phyloP scores from a whole-genome alignment of 1,140 invertebrate species.

The Eufriesea mexicana region DNA sequence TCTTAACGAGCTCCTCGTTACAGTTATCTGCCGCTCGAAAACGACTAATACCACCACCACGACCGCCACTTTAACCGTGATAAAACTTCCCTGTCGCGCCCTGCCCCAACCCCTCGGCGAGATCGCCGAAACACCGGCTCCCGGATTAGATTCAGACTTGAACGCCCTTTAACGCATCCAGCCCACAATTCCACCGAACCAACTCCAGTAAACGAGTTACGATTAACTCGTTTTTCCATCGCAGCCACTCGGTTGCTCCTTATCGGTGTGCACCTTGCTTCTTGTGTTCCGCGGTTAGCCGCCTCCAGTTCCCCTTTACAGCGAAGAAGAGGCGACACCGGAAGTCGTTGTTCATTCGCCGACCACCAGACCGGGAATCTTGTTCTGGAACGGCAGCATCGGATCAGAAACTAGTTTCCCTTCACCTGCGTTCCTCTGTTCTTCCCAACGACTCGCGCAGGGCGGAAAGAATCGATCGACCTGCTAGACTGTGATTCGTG shows the following conservation, averaged over 20 bases:
- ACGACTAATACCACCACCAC: slow-evolving; percentile 47
- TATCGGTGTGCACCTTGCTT: slow-evolving; percentile 60
- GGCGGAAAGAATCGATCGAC: background rate
- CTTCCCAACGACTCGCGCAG: background rate
- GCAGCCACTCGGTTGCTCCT: slow-evolving; percentile 18
- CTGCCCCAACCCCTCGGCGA: slow-evolving; percentile 53
- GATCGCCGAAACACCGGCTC: slow-evolving; percentile 70
- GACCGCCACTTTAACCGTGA: slow-evolving; percentile 47
- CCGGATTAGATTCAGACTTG: slow-evolving; percentile 71
- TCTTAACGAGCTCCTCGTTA: slow-evolving; percentile 68
- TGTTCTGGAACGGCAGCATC: slow-evolving; percentile 26
- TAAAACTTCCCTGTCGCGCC: slow-evolving; percentile 40
- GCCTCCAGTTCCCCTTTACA: slow-evolving; percentile 26
- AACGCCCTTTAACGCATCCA: slow-evolving; percentile 73
- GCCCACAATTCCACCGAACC: slow-evolving; percentile 62
- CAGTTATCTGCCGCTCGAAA: slow-evolving; percentile 57
- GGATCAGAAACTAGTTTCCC: slow-evolving; percentile 43
- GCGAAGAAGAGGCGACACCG: slow-evolving; percentile 52
- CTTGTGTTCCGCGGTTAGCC: background rate
- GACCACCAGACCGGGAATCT: slow-evolving; percentile 47
- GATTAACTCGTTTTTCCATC: slow-evolving; percentile 63
- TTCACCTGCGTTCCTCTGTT: slow-evolving; percentile 32
- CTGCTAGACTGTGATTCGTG: background rate
- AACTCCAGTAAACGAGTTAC: slow-evolving; percentile 73
- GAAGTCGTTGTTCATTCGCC: slow-evolving; percentile 62